phyloP scores from a whole-genome alignment of 1,140 invertebrate species.

The Antheraea mylitta region DNA sequence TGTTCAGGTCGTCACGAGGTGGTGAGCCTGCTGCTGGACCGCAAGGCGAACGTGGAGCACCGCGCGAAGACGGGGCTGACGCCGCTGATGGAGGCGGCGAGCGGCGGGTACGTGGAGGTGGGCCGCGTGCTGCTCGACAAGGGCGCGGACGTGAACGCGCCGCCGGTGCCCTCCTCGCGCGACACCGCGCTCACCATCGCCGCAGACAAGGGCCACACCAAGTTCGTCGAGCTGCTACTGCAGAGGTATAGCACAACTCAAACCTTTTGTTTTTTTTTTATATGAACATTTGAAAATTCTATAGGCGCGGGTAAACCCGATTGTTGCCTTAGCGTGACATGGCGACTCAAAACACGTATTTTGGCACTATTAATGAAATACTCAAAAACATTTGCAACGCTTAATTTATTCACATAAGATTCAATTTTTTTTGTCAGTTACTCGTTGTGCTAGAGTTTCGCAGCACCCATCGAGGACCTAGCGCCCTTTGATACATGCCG shows the following conservation, averaged over 20 bases:
- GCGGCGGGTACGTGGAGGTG: slow-evolving; percentile 99
- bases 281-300: too few relatives aligned
- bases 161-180: slow-evolving; percentile 97
- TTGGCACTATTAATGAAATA: too few relatives aligned
- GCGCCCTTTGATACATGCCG: too few relatives aligned
- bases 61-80: slow-evolving; percentile 99
- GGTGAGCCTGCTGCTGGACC: slow-evolving; percentile 95
- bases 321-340: too few relatives aligned
- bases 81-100: slow-evolving; percentile 99
- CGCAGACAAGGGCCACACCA: slow-evolving; percentile 98
- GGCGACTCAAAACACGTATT: too few relatives aligned
- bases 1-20: slow-evolving; percentile 94
- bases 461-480: too few relatives aligned
- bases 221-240: slow-evolving; percentile 95
- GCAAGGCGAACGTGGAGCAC: slow-evolving; percentile 99
- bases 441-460: too few relatives aligned
- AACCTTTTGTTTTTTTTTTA: too few relatives aligned
- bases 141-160: slow-evolving; percentile 98
- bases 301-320: too few relatives aligned
- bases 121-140: slow-evolving; percentile 96
- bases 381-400: too few relatives aligned
- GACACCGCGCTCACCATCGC: slow-evolving; percentile 99
- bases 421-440: too few relatives aligned
- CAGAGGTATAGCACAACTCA: slow-evolving; percentile 51
- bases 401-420: too few relatives aligned